phyloP scores from a whole-genome alignment of 1,140 invertebrate species.

The Harpegnathos saltator region DNA sequence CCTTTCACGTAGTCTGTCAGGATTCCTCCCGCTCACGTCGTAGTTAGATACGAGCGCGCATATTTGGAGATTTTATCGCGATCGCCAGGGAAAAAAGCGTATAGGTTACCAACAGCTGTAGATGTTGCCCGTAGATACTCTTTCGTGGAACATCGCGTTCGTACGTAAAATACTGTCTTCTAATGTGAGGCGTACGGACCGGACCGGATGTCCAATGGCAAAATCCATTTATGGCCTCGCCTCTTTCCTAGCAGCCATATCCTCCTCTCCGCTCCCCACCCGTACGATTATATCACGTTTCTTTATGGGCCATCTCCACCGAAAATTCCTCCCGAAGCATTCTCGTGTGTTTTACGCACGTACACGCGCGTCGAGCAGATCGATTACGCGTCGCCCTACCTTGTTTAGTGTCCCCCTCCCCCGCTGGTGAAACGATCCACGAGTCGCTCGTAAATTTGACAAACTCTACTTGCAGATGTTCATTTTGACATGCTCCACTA shows the following conservation, averaged over 20 bases:
- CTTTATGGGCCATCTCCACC: conserved; percentile 49
- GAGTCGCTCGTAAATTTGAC: conserved; percentile 72
- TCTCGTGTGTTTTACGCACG: conserved; percentile 31
- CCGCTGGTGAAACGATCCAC: conserved; percentile 44
- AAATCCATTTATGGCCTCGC: conserved; percentile 17
- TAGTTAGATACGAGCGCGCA: background rate
- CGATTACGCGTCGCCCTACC: conserved; percentile 53
- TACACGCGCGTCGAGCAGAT: conserved; percentile 43
- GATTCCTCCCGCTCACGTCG: conserved; percentile 2
- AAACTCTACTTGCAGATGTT: conserved; percentile 71
- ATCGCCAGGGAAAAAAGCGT: background rate
- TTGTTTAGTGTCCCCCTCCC: conserved; percentile 60
- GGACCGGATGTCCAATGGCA: background rate
- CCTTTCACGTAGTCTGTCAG: background rate
- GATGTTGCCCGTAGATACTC: too few species aligned
- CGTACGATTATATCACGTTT: conserved; percentile 44
- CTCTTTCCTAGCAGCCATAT: background rate
- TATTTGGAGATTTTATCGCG: conserved; percentile 30
- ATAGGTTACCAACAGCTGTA: background rate
- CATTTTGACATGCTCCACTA: conserved; percentile 71
- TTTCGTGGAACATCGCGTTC: too few species aligned
- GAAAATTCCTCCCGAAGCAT: conserved; percentile 38
- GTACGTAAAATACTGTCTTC: too few species aligned
- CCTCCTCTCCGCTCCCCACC: background rate
- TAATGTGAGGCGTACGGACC: too few species aligned